These are phyloP conservation scores for Chrysotoxum bicinctum DNA, from an alignment of 2,888 invertebrate species.

Conservation along the genomic window DNA sequence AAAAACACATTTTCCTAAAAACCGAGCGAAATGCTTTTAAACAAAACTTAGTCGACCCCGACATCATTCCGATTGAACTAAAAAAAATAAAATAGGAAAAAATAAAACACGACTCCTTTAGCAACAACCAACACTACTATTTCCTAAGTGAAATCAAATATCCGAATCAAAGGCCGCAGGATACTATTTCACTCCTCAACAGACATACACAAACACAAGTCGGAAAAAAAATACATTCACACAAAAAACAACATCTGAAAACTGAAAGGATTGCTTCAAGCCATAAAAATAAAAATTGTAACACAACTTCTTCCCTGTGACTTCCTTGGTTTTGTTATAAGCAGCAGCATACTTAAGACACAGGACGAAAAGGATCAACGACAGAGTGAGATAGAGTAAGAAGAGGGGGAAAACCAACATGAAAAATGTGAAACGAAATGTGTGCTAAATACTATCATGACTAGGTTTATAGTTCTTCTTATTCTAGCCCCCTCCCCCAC, in stretches of 20 bases:
- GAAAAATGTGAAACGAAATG: slow-evolving; percentile 64
- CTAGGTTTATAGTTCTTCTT: slow-evolving; percentile 26
- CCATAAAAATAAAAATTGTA: slow-evolving; percentile 48
- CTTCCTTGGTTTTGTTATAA: slow-evolving; percentile 55
- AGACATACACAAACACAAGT: slow-evolving; percentile 37
- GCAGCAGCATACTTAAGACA: slow-evolving; percentile 45
- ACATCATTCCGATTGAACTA: slow-evolving; percentile 52
- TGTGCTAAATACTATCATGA: slow-evolving; percentile 69
- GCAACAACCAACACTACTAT: slow-evolving; percentile 33
- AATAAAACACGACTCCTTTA: slow-evolving; percentile 3
- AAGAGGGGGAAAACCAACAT: slow-evolving; percentile 19
- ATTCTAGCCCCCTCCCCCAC: not conserved
- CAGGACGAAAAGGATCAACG: slow-evolving; percentile 10
- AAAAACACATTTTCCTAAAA: slow-evolving; percentile 8
- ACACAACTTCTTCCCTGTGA: slow-evolving; percentile 62
- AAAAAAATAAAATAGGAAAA: slow-evolving; percentile 9
- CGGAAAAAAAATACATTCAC: not conserved
- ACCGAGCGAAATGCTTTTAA: slow-evolving; percentile 49
- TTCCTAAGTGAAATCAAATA: slow-evolving; percentile 69
- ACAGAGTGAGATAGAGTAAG: not conserved
- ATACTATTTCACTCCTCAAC: slow-evolving; percentile 65
- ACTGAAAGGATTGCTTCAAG: slow-evolving; percentile 39
- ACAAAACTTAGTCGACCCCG: slow-evolving; percentile 54
- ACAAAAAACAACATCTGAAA: slow-evolving; percentile 32
- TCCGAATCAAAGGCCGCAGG: slow-evolving; percentile 71